These are phyloP conservation scores for Tipula lateralis DNA, from an alignment of 2,888 invertebrate species.

Conservation along the genomic window DNA sequence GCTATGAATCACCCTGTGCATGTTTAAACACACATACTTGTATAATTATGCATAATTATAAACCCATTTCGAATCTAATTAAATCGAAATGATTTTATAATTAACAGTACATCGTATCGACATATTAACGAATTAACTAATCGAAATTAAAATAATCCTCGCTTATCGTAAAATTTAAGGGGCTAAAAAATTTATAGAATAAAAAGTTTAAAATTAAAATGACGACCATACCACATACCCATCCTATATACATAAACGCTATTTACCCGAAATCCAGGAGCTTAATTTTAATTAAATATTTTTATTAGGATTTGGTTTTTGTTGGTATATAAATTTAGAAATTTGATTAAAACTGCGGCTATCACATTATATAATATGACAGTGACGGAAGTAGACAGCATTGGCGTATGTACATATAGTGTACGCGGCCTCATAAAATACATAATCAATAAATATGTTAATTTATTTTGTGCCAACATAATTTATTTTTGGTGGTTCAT, in stretches of 20 bases:
- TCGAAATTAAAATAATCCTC: not conserved
- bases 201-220: not conserved
- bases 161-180: not conserved
- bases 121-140: slow-evolving; percentile 1
- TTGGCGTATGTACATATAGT: not conserved
- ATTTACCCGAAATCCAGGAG: not conserved
- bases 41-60: not conserved
- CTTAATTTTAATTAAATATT: not conserved
- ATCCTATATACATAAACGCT: not conserved
- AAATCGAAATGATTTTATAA: not conserved
- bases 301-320: not conserved
- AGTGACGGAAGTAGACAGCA: not conserved
- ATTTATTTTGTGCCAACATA: not conserved
- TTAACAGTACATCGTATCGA: slow-evolving; percentile 2
- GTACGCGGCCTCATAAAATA: not conserved
- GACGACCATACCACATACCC: no score
- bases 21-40: no score
- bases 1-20: no score
- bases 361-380: not conserved
- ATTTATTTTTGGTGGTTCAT: not conserved
- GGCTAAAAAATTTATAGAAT: no score
- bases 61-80: no score
- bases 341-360: no score
- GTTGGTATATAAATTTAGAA: no score
- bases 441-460: not conserved